Base-by-base conservation (phyloP, 92 coral and sea anemone genomes). In the Epizoanthus rinbou region DNA sequence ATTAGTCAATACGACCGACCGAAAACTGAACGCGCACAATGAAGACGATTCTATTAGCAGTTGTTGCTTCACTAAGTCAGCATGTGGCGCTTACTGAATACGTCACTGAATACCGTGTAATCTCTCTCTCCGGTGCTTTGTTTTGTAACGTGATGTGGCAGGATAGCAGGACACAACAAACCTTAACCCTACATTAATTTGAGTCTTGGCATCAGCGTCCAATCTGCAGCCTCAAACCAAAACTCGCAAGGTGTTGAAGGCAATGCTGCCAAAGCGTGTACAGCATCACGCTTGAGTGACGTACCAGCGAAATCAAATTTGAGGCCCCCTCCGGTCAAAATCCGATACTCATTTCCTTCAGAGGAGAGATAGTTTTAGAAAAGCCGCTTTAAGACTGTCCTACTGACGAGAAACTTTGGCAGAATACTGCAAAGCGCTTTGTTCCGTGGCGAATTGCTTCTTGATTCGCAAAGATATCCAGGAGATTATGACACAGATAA, bases 181-280 rank as follows among this genome's bases (percentile, higher is more conserved):
- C 8, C 50, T 43, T 8, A 9, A 10, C 54, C 13, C 41, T 39
- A 37, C 57, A 78, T 60, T 78, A 78, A 11, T 78, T 62, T 57
- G 28, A 28, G 41, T 41, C 57, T 78, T 78, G 82, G 82, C 82
- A 54, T 57, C 59, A 22, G 57, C 23, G 82, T 39, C 82, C 82
- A 78, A 63, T 18, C 82, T 65, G 59, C 82, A 31, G 24, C 82
- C 71, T 35, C 28, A 78, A 62, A 78, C 82, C 71, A 78, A 78
- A 78, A 78, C 23, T 45, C 57, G 13, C 50, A 39, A 78, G 82
- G 82, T 62, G 82, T 60, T 78, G 82, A 78, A 43, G 82, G 64
- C 66, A 57, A 5, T 54, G 28, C 14, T 9, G 45, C 43, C 23
- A 66, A 39, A 78, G 22, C 80, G 33, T 16, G 50, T 22, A 74